Base-by-base conservation (phyloP, 2,888 invertebrate genomes). In the Scaptomyza polygonia region DNA sequence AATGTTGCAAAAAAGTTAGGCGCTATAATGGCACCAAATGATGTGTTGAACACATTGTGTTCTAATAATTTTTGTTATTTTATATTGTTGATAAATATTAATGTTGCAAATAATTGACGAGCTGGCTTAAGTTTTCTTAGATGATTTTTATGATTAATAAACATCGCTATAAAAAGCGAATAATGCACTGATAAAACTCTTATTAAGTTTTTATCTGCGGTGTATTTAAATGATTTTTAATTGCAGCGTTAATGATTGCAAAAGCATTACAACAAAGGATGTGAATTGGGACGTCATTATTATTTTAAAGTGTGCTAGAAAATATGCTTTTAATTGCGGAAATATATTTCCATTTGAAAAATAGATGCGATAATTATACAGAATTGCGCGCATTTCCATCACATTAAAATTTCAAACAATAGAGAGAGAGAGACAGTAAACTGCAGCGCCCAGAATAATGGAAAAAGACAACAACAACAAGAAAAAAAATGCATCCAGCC, bases 281-380 rank as follows among this genome's bases (percentile, higher is more conserved):
- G 25, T 48, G 34, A 36, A 44, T 34, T n/a, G 36, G 36, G 14
- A 43, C 68, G 53, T 63, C 61, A 67, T 70, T 69, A 79, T 69
- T 73, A 52, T 79, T 61, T 80, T 82, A 21, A 69, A 82, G 82
- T 40, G 78, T 47, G 44, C 86, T 80, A 63, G 78, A 80, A 78
- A 86, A 84, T 72, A 68, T 71, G 80, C 68, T 78, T 83, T 83
- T 83, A 83, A 83, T 86, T 76, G 81, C 78, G 78, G 66, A 84
- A 78, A 84, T 86, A 62, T 56, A 64, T 75, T 67, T 70, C 49
- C 80, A 67, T 83, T 67, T 67, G 56, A 79, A 62, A 72, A 62
- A 59, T 63, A 64, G 67, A 57, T 70, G 70, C 54, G 69, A 83
- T 83, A 86, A 83, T 83, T 83, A 80, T 83, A 65, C 86, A 40